Base-by-base conservation (phyloP, 2,797 vertebrate genomes). In the Sebastes trivittatus region DNA sequence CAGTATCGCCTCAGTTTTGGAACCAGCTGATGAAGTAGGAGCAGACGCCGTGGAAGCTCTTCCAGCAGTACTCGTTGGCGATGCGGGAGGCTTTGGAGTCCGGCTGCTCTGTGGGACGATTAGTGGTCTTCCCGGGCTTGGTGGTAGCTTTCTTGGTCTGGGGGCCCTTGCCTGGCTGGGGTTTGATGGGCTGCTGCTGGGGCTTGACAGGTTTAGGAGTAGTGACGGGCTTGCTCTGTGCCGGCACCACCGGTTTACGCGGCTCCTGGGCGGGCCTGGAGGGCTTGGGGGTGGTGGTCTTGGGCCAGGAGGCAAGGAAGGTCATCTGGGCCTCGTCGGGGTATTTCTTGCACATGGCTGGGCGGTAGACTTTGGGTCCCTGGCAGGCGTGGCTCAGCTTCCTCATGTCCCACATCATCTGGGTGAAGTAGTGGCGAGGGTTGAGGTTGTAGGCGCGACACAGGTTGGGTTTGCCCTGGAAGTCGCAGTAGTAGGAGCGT, bases 41-140 rank as follows among this genome's bases (percentile, higher is more conserved):
- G 76, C 97, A 98, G 90, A 97, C 64, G 13, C 91, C 94, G 0
- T 97, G 96, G 76, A 98, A 88, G 79, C 96, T 96, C 82, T 94
- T 94, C 96, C 96, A 98, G 92, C 97, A 98, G 80, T 97, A 95
- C 56, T 97, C 94, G 1, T 89, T 81, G 20, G 97, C 97, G 6
- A 97, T 32, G 85, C 93, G 95, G 87, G 94, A 92, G 4, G 95
- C 91, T 81, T 91, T 93, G 0, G 88, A 85, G 0, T 96, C 91
- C 0, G 83, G 36, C 67, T 80, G 83, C 80, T 93, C 92, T 11
- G 88, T 91, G 65, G 93, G 88, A 32, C 77, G 88, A n/a, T 82
- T 78, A 68, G 87, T 90, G 86, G 92, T 83, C 93, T 93, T 95
- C 59, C 20, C 82, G n/a, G 94, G 88, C 83, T 93, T 95, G 58